phyloP scores from a whole-genome alignment of 2,113 vertebrate species.

The Dolichotis patagonum region DNA sequence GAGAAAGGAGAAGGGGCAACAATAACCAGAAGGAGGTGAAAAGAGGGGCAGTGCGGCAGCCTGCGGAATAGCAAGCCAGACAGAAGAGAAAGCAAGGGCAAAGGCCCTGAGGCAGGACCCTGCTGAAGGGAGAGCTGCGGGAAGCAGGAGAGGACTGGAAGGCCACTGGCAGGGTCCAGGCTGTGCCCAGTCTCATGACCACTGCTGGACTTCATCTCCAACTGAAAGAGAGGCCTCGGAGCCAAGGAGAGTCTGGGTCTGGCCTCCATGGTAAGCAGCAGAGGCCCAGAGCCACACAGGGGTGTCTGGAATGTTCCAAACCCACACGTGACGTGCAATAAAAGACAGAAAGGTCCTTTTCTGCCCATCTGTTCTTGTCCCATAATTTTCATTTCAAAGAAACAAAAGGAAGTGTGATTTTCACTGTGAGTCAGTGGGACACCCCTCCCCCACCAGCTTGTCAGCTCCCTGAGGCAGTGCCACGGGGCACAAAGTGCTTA shows the following conservation, averaged over 20 bases:
- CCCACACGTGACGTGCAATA: background rate
- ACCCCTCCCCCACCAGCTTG: background rate
- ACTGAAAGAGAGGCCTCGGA: background rate
- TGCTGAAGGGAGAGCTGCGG: background rate
- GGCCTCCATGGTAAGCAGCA: background rate
- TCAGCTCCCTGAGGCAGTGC: background rate
- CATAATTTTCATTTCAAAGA: background rate
- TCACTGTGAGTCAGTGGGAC: background rate
- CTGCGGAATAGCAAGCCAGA: background rate
- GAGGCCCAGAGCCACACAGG: background rate
- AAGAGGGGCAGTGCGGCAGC: background rate
- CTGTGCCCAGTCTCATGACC: background rate
- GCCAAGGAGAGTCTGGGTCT: background rate
- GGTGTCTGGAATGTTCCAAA: background rate
- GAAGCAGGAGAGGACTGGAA: background rate
- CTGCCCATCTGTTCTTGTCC: background rate
- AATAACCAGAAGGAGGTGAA: background rate
- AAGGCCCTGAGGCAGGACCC: background rate
- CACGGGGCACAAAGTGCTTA: accelerated
- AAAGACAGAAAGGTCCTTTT: background rate
- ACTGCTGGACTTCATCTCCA: background rate
- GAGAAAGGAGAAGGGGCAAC: background rate
- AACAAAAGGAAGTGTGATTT: background rate
- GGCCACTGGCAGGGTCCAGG: background rate
- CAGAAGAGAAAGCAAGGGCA: background rate